These are phyloP conservation scores for Seriola aureovittata DNA, from an alignment of 2,113 vertebrate genomes.

Conservation along the genomic window DNA sequence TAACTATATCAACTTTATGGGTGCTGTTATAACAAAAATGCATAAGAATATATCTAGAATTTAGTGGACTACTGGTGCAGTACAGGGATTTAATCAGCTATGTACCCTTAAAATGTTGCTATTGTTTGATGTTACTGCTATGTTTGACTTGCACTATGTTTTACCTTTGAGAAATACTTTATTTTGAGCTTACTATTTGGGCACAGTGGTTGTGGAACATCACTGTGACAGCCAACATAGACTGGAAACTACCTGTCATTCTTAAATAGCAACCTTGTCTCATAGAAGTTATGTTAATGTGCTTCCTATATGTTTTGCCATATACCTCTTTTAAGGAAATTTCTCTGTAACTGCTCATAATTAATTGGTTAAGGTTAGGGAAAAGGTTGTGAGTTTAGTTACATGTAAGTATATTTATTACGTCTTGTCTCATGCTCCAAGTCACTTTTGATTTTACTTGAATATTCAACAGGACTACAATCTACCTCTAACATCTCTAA, in stretches of 20 bases:
- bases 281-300: too few species aligned
- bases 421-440: background rate
- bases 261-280: background rate
- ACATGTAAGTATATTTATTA: background rate
- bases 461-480: constrained; percentile 1
- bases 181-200: too few species aligned
- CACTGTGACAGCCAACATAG: background rate
- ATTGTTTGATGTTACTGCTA: constrained; percentile 35
- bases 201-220: background rate
- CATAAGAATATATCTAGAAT: background rate
- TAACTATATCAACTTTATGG: constrained; percentile 1
- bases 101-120: background rate
- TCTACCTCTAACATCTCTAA: background rate
- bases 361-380: background rate
- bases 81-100: background rate
- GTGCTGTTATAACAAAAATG: background rate
- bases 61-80: background rate
- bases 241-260: background rate
- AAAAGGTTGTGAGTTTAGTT: background rate
- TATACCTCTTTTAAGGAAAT: background rate
- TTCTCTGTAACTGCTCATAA: too few species aligned
- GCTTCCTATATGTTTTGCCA: background rate
- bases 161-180: background rate
- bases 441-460: background rate
- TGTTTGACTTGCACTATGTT: background rate